Evolutionary conservation across 2,113 vertebrate genomes (phyloP), one percentile per base, ranked within the genome.

Genomic region (Anas platyrhynchos): DNA sequence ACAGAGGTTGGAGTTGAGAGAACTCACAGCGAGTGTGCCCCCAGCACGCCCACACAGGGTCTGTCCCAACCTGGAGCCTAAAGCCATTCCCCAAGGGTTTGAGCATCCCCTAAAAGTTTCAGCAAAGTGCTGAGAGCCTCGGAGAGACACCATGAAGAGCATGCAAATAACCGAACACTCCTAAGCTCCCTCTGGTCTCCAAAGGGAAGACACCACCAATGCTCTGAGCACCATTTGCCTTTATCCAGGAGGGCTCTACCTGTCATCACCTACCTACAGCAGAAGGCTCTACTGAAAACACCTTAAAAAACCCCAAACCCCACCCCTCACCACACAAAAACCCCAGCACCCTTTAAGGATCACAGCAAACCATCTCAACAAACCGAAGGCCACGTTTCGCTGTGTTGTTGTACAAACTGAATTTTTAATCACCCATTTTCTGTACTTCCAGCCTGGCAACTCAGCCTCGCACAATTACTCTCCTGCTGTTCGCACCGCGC

Each of bases 41-140:
- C 21, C 9, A 29, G 66, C 46, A 72, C 23, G 56, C 8, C 7
- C 3, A 0, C 1, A 20, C 3, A 8, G 16, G 6, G 8, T 11
- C 41, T 25, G 52, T 5, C 43, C 46, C 58, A 41, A 11, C 3
- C 41, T 8, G 23, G 27, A 89, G 56, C 41, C 54, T 2, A 5
- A 76, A 75, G 41, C 25, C 25, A 3, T 41, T 34, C 36, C 66
- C 73, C 18, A 26, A 83, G 18, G 14, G 62, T 38, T 56, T 54
- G 50, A 23, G 6, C 38, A 27, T 2, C 22, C 50, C 41, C 41
- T 26, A 27, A 62, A 91, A 74, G 59, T 50, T 22, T 48, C 48
- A 50, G 62, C 36, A 68, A 23, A 62, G 63, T 29, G 83, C 17
- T 9, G 1, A 75, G 9, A 74, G 26, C n/a, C 68, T 54, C 0